A percentile compares a stretch with the other conserved stretches of the same genome.
phyloP scores from a whole-genome alignment of 1,140 invertebrate genomes.

The Pygmarrhopalites habei region DNA sequence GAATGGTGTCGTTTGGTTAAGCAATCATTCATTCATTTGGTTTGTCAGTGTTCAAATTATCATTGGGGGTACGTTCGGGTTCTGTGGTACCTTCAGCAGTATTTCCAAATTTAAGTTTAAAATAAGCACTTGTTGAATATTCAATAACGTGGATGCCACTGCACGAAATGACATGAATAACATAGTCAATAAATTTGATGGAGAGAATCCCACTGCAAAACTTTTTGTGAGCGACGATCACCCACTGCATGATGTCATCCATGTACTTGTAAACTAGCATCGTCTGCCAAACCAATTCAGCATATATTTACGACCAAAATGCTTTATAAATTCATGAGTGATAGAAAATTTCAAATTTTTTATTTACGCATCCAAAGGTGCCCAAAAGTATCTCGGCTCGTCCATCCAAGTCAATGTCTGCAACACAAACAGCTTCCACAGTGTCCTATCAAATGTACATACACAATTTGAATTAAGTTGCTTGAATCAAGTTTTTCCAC shows the following conservation, averaged over 20 bases:
- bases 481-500: too few relatives aligned
- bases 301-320: too few relatives aligned
- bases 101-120: too few relatives aligned
- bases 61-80: too few relatives aligned
- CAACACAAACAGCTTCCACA: slow-evolving; percentile 53
- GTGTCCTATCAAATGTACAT: too few relatives aligned
- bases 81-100: too few relatives aligned
- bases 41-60: too few relatives aligned
- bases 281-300: slow-evolving; percentile 49
- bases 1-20: too few relatives aligned
- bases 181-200: slow-evolving; percentile 29
- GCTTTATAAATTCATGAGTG: too few relatives aligned
- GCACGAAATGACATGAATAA: slow-evolving; percentile 31
- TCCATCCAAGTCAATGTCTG: slow-evolving; percentile 67
- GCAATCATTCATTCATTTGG: too few relatives aligned
- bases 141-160: slow-evolving; percentile 35
- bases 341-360: too few relatives aligned
- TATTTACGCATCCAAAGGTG: slow-evolving; percentile 56
- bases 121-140: slow-evolving; percentile 26
- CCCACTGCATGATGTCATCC: slow-evolving; percentile 32
- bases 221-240: slow-evolving; percentile 33
- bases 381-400: slow-evolving; percentile 63
- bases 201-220: slow-evolving; percentile 29
- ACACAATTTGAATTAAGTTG: too few relatives aligned
- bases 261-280: slow-evolving; percentile 53